Conservation (phyloP, 2,888 invertebrate genomes). For the Aspidapion aeneum region DNA sequence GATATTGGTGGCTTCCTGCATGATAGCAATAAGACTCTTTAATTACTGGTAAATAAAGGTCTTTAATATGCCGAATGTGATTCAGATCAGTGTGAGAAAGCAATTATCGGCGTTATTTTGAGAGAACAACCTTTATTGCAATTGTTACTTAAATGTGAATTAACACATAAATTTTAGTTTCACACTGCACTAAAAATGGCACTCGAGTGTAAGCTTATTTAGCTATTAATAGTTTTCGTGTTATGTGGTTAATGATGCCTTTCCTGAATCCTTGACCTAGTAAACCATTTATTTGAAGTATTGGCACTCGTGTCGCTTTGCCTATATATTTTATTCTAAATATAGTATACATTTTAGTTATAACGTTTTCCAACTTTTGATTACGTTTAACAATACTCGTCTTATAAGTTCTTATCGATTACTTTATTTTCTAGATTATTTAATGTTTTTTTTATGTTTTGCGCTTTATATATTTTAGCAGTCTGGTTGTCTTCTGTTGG, state of each 20-base stretch:
- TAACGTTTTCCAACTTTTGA: no score
- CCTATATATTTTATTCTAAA: not conserved
- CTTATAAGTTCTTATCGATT: no score
- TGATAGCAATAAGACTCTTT: conserved; percentile 7
- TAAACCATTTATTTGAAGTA: not conserved
- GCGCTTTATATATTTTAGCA: no score
- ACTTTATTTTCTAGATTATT: no score
- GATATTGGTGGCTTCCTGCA: conserved; percentile 11
- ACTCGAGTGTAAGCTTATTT: not conserved
- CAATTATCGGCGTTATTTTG: not conserved
- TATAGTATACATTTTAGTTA: no score
- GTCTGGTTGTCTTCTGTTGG: no score
- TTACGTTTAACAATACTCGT: no score
- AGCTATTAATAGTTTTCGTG: not conserved
- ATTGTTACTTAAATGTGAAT: not conserved
- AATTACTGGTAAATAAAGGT: not conserved
- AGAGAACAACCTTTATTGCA: not conserved
- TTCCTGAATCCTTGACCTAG: not conserved
- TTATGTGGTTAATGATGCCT: not conserved
- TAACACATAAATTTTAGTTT: not conserved
- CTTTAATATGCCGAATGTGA: not conserved
- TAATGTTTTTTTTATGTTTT: no score
- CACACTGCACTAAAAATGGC: not conserved
- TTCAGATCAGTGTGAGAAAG: not conserved
- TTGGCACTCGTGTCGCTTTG: not conserved